Conservation (phyloP, 2,113 vertebrate species). For the Hippocampus comes region DNA sequence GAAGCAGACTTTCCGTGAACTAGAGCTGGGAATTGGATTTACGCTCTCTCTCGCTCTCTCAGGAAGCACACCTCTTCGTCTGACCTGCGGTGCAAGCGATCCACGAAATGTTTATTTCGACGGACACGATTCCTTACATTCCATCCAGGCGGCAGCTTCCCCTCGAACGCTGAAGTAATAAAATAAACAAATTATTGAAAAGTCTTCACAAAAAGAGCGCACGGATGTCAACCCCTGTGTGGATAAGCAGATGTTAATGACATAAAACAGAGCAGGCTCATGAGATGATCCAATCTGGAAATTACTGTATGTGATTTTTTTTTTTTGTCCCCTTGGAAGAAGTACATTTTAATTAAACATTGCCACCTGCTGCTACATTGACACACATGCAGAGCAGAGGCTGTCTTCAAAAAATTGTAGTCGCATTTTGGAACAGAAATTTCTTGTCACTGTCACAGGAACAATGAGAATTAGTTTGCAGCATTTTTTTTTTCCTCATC, state of each 20-base stretch:
- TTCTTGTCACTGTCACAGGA: too few species aligned
- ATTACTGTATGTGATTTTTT: not conserved
- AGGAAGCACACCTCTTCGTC: conserved; percentile 25
- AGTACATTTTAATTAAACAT: conserved; percentile 47
- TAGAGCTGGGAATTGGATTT: conserved; percentile 40
- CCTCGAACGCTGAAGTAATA: conserved; percentile 17
- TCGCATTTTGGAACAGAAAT: not conserved
- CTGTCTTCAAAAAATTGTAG: not conserved
- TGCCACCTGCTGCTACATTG: conserved; percentile 58
- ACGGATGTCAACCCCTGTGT: not conserved
- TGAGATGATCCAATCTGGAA: not conserved
- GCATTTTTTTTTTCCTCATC: too few species aligned
- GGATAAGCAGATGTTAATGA: not conserved
- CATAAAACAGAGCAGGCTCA: not conserved
- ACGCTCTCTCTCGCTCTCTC: conserved; percentile 10
- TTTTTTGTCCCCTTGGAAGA: not conserved
- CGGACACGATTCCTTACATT: conserved; percentile 17
- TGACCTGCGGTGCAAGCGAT: conserved; percentile 18
- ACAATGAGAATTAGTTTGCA: too few species aligned
- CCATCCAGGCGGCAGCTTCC: not conserved
- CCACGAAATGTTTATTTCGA: conserved; percentile 15
- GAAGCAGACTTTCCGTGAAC: conserved; percentile 10
- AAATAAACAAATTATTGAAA: conserved; percentile 7
- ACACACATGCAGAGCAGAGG: conserved; percentile 22
- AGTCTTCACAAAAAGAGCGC: not conserved